Percentiles rank a stretch among this genome's conserved stretches.
Conservation (phyloP, 2,888 invertebrate species). For the Timandra comae region DNA sequence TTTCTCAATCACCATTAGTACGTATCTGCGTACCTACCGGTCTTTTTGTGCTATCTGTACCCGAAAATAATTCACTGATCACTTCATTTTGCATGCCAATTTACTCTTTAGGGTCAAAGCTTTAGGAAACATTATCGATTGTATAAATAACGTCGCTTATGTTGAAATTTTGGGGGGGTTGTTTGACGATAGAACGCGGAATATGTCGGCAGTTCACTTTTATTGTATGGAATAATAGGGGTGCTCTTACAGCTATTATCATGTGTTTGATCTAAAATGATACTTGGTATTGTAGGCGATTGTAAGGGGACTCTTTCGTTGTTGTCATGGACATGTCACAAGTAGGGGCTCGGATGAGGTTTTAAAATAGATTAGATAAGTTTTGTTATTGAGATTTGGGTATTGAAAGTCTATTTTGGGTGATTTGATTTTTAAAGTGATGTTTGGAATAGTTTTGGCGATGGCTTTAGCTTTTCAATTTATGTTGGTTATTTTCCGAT, state of each 20-base stretch:
- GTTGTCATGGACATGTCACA: conserved; percentile 25
- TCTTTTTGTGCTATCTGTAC: conserved; percentile 39
- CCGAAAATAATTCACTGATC: conserved; percentile 48
- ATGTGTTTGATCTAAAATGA: conserved; percentile 77
- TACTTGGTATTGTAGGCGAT: conserved; percentile 57
- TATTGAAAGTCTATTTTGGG: too few species aligned
- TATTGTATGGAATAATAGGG: conserved; percentile 77
- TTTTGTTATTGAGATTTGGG: background rate
- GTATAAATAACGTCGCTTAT: conserved; percentile 25
- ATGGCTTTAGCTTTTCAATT: too few species aligned
- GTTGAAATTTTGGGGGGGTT: conserved; percentile 37
- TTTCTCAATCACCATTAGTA: conserved; percentile 76
- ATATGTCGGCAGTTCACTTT: conserved; percentile 77
- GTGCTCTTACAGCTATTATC: conserved; percentile 75
- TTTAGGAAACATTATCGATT: conserved; percentile 25
- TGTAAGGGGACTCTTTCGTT: conserved; percentile 42
- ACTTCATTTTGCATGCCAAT: conserved; percentile 18
- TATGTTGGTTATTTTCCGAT: too few species aligned
- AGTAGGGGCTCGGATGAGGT: conserved; percentile 18
- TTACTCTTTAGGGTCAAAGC: conserved; percentile 15
- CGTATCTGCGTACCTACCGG: conserved; percentile 67
- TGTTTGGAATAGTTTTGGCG: too few species aligned
- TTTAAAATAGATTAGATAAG: conserved; percentile 7
- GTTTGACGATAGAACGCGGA: conserved; percentile 69
- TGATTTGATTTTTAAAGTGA: too few species aligned